These are phyloP conservation scores for Drosophila parvula DNA, from an alignment of 1,140 invertebrate species.

Conservation along the genomic window DNA sequence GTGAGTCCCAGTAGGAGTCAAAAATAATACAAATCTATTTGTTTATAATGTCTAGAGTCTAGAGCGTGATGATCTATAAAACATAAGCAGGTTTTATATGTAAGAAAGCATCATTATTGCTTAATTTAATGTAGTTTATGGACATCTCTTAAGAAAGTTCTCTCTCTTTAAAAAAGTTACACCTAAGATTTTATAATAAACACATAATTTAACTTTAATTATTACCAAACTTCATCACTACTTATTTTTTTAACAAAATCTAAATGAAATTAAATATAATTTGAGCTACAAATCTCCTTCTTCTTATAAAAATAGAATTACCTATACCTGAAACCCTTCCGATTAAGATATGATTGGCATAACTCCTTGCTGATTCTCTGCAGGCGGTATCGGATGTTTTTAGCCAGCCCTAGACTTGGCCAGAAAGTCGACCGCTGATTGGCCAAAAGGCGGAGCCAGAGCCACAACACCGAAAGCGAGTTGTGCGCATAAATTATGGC, in stretches of 20 bases:
- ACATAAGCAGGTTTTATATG: too few species aligned
- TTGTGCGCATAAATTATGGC: constrained; percentile 82
- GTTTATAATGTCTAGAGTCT: too few species aligned
- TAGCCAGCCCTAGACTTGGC: constrained; percentile 53
- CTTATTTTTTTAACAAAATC: background rate
- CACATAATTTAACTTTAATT: too few species aligned
- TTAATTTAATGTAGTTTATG: too few species aligned
- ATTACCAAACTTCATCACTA: background rate
- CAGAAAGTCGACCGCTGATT: constrained; percentile 57
- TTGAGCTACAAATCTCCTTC: background rate
- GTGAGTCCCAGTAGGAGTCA: too few species aligned
- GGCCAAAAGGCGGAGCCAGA: constrained; percentile 77
- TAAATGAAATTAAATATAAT: background rate
- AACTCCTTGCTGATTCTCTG: constrained; percentile 1
- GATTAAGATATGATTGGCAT: background rate
- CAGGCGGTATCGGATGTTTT: constrained; percentile 8
- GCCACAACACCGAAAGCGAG: constrained; percentile 47
- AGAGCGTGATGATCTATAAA: too few species aligned
- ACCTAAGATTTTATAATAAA: too few species aligned
- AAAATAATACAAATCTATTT: too few species aligned
- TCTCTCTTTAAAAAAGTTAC: too few species aligned
- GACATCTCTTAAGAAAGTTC: too few species aligned
- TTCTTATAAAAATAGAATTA: background rate
- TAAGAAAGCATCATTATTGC: too few species aligned
- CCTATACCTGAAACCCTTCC: background rate